These are phyloP conservation scores for Metalampra italica DNA, from an alignment of 2,888 invertebrate genomes.

Conservation along the genomic window DNA sequence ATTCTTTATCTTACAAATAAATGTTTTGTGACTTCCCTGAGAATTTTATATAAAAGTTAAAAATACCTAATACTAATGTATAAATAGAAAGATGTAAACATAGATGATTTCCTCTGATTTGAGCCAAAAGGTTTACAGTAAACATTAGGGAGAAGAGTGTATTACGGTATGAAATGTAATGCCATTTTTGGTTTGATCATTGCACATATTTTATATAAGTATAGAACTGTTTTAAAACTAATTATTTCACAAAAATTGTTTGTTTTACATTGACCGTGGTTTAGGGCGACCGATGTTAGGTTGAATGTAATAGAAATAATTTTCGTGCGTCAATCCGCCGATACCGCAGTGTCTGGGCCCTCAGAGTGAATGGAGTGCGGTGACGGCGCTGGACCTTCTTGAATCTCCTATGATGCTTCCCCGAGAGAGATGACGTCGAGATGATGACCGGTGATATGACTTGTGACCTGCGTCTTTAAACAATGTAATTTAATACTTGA, in stretches of 20 bases:
- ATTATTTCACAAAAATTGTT: slow-evolving; percentile 56
- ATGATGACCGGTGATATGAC: slow-evolving; percentile 43
- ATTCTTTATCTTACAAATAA: slow-evolving; percentile 71
- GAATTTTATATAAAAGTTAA: slow-evolving; percentile 76
- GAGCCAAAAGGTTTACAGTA: slow-evolving; percentile 63
- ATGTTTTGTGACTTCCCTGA: slow-evolving; percentile 76
- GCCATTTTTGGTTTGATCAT: slow-evolving; percentile 77
- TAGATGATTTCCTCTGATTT: slow-evolving; percentile 68
- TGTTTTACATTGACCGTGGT: slow-evolving; percentile 51
- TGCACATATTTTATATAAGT: slow-evolving; percentile 69
- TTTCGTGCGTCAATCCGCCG: slow-evolving; percentile 45
- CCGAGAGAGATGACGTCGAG: slow-evolving; percentile 38
- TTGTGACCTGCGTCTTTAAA: slow-evolving; percentile 51
- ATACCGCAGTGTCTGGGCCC: slow-evolving; percentile 37
- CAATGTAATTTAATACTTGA: slow-evolving; percentile 25
- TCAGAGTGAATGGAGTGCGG: slow-evolving; percentile 33
- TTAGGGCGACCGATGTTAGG: slow-evolving; percentile 52
- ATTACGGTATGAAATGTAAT: slow-evolving; percentile 62
- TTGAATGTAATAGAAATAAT: slow-evolving; percentile 66
- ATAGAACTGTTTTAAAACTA: slow-evolving; percentile 61
- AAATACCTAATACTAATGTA: slow-evolving; percentile 76
- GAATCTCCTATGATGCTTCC: slow-evolving; percentile 16
- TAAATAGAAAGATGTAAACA: slow-evolving; percentile 70
- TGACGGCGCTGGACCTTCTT: slow-evolving; percentile 30
- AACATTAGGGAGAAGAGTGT: slow-evolving; percentile 56